Percentiles rank a stretch among this genome's conserved stretches.
Conservation (phyloP, 2,113 vertebrate species). For the Oryzias javanicus region DNA sequence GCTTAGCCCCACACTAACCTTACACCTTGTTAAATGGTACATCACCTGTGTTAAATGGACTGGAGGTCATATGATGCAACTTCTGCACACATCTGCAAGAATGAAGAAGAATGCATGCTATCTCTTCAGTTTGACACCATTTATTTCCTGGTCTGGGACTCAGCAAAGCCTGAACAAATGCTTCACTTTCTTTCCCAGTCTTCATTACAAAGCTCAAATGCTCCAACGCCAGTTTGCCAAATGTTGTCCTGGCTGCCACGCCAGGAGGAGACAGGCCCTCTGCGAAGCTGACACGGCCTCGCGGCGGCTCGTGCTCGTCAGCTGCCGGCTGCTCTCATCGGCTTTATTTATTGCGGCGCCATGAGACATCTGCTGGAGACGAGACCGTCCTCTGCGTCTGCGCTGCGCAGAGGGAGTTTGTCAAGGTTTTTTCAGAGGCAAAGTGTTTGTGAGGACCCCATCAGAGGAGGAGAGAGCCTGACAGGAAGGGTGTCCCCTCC, state of each 20-base stretch:
- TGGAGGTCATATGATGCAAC: background rate
- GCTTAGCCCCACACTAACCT: too few species aligned
- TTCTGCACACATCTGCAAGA: too few species aligned
- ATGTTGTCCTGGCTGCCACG: conserved; percentile 43
- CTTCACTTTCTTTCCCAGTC: conserved; percentile 29
- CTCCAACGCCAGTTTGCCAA: conserved; percentile 31
- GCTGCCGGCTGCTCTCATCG: conserved; percentile 62
- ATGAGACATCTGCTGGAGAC: conserved; percentile 80
- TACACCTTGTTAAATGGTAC: too few species aligned
- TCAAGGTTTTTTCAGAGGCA: conserved; percentile 59
- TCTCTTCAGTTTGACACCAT: too few species aligned
- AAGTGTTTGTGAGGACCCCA: conserved; percentile 57
- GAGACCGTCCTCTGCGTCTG: conserved; percentile 67
- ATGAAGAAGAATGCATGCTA: too few species aligned
- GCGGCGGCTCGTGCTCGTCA: conserved; percentile 62
- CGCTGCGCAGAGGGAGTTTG: conserved; percentile 71
- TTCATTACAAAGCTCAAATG: conserved; percentile 32
- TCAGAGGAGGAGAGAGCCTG: conserved; percentile 46
- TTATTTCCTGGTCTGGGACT: background rate
- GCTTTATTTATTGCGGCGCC: conserved; percentile 79
- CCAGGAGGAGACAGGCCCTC: conserved; percentile 56
- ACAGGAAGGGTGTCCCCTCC: conserved; percentile 70
- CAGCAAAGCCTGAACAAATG: conserved; percentile 6
- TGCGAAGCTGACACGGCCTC: conserved; percentile 59
- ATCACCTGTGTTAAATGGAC: too few species aligned